Percentiles rank a stretch among this genome's conserved stretches.
These are phyloP conservation scores for Trichoplusia ni DNA, from an alignment of 1,140 invertebrate genomes.

Conservation along the genomic window DNA sequence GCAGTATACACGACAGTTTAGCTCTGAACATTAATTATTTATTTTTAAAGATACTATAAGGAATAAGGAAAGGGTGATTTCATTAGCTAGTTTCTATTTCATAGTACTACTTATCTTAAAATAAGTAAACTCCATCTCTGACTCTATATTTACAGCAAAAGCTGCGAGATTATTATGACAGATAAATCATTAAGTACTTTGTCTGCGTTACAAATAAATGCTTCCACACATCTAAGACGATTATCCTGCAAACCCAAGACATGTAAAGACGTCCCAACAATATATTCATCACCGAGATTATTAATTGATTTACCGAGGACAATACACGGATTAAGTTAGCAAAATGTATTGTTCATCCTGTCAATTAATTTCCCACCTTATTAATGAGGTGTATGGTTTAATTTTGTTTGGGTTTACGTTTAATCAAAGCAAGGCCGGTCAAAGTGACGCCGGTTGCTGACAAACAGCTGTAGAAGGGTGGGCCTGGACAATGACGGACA, in stretches of 20 bases:
- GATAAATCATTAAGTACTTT: too few relatives aligned
- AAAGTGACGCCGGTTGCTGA: slow-evolving; percentile 27
- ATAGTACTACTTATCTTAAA: too few relatives aligned
- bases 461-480: slow-evolving; percentile 37
- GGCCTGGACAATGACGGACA: slow-evolving; percentile 42
- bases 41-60: too few relatives aligned
- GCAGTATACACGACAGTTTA: too few relatives aligned
- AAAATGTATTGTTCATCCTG: slow-evolving; percentile 25
- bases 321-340: slow-evolving; percentile 29
- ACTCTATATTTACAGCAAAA: too few relatives aligned
- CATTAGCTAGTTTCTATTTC: too few relatives aligned
- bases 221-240: not conserved
- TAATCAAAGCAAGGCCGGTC: slow-evolving; percentile 36
- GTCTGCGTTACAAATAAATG: too few relatives aligned
- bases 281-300: slow-evolving; percentile 22
- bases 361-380: slow-evolving; percentile 4
- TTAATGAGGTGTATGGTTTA: not conserved
- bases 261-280: not conserved
- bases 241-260: not conserved
- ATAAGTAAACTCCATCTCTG: too few relatives aligned
- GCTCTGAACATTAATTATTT: too few relatives aligned
- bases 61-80: too few relatives aligned
- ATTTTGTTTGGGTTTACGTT: not conserved
- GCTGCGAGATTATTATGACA: too few relatives aligned
- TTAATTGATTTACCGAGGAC: slow-evolving; percentile 37